Evolutionary conservation across 2,888 invertebrate species (phyloP), one percentile per base, ranked within the genome.

Genomic region (Pachydiplax longipennis): DNA sequence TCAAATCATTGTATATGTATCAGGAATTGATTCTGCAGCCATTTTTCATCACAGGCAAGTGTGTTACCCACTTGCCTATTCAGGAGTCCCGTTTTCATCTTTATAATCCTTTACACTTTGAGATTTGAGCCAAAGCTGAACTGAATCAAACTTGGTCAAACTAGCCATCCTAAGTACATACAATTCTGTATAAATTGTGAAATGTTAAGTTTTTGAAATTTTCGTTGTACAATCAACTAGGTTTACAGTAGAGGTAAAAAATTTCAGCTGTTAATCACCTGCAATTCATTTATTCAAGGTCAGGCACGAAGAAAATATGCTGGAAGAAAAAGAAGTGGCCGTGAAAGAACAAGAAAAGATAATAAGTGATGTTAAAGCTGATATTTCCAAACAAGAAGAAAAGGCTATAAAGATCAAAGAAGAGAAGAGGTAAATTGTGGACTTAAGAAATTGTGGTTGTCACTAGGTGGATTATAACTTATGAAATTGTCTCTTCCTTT

Each of bases 291-390:
- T 22, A 1, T 53, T 53, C 15, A 53, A 94, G 81, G 92, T 95
- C 0, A 92, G 92, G n/a, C 93, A 93, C 53, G 93, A 94, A 92
- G 93, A 94, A 90, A 92, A 94, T 91, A 93, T 94, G 92, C 93
- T 93, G 92, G 93, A 93, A 15, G 94, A 93, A 91, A 94, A 94
- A 91, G 94, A 93, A 91, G 93, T 93, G 10, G 91, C 87, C 6
- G 82, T 93, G 0, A 91, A 92, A 44, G 91, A 93, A 18, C 73
- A 93, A 22, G 90, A 92, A 58, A 91, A 91, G 6, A 5, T 40
- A 5, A 35, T 8, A 18, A 12, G 5, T 6, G n/a, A 61, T n/a
- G 35, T 87, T n/a, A n/a, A 40, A 10, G 65, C 22, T 37, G 87
- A 87, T 8, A 35, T 87, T 40, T 61, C 87, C 5, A 35, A 31